phyloP scores from a whole-genome alignment of 2,113 vertebrate genomes.

The Nerophis ophidion region DNA sequence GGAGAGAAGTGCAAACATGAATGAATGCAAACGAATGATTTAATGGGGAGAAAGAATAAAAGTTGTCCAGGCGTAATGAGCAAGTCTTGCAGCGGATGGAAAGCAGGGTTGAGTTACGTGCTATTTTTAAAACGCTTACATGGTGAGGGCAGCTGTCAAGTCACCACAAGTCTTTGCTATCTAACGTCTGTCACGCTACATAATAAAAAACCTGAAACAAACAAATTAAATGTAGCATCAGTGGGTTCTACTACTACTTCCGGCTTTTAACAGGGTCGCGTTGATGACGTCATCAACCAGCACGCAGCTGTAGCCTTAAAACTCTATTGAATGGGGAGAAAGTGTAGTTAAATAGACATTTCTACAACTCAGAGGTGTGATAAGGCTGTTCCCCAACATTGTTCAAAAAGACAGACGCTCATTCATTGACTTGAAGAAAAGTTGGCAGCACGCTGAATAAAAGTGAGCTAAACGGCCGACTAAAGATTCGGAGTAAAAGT shows the following conservation, averaged over 20 bases:
- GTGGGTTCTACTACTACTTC: not conserved
- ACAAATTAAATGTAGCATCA: no score
- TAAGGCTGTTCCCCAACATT: not conserved
- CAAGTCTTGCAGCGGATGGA: slow-evolving; percentile 22
- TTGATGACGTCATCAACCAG: slow-evolving; percentile 12
- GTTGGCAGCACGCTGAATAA: not conserved
- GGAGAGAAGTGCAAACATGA: slow-evolving; percentile 33
- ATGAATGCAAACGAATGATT: slow-evolving; percentile 18
- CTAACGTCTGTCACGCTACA: slow-evolving; percentile 12
- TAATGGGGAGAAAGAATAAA: not conserved
- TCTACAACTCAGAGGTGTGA: not conserved
- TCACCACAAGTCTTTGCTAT: slow-evolving; percentile 27
- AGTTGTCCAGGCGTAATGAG: slow-evolving; percentile 8
- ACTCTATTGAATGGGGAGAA: not conserved
- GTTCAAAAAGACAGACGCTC: not conserved
- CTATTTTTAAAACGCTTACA: slow-evolving; percentile 67
- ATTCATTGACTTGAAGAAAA: not conserved
- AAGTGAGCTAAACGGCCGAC: not conserved
- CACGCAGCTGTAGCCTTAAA: not conserved
- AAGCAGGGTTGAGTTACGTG: slow-evolving; percentile 64
- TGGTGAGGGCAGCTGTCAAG: slow-evolving; percentile 42
- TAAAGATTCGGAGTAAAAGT: not conserved
- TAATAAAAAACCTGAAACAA: no score
- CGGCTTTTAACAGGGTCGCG: not conserved
- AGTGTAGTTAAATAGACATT: not conserved